Conservation (phyloP, 2,797 vertebrate genomes). For the Myripristis jacobus region DNA sequence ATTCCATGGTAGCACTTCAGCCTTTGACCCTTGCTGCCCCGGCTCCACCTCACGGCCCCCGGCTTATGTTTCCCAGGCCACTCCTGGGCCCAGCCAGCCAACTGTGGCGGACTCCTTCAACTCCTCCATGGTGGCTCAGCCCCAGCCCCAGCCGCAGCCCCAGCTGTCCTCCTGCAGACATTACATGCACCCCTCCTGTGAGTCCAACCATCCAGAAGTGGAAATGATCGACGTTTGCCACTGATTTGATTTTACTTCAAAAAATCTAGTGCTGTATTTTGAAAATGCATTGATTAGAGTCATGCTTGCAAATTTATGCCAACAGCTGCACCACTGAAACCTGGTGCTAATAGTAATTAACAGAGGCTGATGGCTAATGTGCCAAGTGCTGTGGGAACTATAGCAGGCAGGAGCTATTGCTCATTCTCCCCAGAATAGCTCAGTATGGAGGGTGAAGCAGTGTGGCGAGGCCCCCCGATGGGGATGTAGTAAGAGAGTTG, state of each 20-base stretch:
- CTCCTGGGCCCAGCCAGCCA: conserved; percentile 89
- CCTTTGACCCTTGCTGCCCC: conserved; percentile 98
- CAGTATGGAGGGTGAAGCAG: conserved; percentile 48
- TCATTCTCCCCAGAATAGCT: conserved; percentile 62
- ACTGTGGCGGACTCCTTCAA: conserved; percentile 89
- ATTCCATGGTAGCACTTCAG: conserved; percentile 94
- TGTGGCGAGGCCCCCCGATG: conserved; percentile 52
- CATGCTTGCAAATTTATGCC: conserved; percentile 38
- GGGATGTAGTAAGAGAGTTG: conserved; percentile 47
- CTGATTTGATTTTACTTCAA: not conserved
- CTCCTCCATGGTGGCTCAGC: conserved; percentile 89
- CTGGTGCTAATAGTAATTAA: conserved; percentile 70
- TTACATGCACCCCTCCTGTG: conserved; percentile 87
- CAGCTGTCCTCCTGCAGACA: conserved; percentile 95
- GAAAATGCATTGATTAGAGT: conserved; percentile 4
- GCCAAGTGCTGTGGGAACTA: conserved; percentile 72
- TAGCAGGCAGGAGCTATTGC: conserved; percentile 68
- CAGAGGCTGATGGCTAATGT: conserved; percentile 75
- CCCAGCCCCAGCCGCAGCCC: conserved; percentile 86
- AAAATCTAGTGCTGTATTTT: conserved; percentile 10
- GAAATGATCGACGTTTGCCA: not conserved
- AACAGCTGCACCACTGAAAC: conserved; percentile 49
- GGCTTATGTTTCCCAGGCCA: conserved; percentile 90
- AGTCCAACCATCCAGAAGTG: conserved; percentile 44
- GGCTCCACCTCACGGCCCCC: conserved; percentile 91